These are phyloP conservation scores for Sphenopsis melanotis DNA, from an alignment of 2,797 vertebrate genomes.

Conservation along the genomic window DNA sequence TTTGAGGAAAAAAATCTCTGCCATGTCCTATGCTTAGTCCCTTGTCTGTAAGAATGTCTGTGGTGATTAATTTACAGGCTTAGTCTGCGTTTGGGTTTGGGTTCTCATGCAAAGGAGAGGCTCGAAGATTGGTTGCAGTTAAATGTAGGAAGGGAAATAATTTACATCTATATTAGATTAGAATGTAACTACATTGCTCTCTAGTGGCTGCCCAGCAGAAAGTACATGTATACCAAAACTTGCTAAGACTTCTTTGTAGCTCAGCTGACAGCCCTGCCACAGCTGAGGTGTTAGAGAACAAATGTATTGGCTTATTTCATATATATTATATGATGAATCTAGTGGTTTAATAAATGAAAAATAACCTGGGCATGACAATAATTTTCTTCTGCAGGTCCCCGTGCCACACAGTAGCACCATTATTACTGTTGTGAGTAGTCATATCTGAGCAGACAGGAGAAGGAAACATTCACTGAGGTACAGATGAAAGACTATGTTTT, in stretches of 20 bases:
- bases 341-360: background rate
- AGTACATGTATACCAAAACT: background rate
- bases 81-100: background rate
- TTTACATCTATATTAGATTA: background rate
- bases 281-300: background rate
- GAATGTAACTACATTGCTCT: constrained; percentile 37
- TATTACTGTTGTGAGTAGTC: background rate
- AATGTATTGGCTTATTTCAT: background rate
- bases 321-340: background rate
- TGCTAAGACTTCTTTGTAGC: background rate
- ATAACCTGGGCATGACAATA: background rate
- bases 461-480: background rate
- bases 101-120: background rate
- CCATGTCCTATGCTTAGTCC: background rate
- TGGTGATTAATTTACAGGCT: background rate
- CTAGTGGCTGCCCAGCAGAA: constrained; percentile 45
- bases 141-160: background rate
- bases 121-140: background rate
- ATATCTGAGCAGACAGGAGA: background rate
- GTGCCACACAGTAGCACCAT: background rate
- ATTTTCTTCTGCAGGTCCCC: background rate
- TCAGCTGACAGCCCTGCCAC: background rate
- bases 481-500: background rate
- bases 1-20: background rate
- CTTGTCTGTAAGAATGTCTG: background rate